Conservation (phyloP, 2,113 vertebrate genomes). For the Tragelaphus strepsiceros region DNA sequence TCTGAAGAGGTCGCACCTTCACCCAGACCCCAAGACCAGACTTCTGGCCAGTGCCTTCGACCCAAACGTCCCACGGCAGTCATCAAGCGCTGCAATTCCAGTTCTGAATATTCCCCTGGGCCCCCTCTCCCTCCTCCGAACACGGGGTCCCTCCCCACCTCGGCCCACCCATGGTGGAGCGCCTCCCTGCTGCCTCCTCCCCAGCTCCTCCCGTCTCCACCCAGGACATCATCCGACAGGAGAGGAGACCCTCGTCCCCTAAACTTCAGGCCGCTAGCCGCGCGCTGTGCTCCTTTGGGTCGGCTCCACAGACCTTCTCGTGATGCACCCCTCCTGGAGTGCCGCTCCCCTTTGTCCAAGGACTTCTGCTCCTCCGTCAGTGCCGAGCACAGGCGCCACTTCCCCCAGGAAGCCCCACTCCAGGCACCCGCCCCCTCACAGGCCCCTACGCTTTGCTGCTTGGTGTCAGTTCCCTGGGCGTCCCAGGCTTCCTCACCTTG, state of each 20-base stretch:
- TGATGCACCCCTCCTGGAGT: neutral
- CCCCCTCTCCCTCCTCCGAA: neutral
- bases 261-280: neutral
- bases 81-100: neutral
- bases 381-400: accelerated
- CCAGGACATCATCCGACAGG: neutral
- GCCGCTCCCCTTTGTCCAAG: neutral
- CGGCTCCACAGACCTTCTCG: neutral
- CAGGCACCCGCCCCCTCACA: too few species aligned
- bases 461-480: accelerated
- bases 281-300: accelerated
- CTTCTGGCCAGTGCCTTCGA: neutral
- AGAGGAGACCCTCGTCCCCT: neutral
- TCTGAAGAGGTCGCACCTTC: neutral
- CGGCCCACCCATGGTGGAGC: accelerated
- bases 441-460: neutral
- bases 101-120: neutral
- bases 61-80: neutral
- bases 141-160: neutral
- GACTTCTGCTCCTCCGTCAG: neutral
- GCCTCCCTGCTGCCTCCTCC: accelerated
- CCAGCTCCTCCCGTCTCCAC: neutral
- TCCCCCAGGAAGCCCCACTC: neutral
- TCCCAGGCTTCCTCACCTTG: neutral
- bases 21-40: neutral